phyloP scores from a whole-genome alignment of 2,113 vertebrate species.

The Colaptes auratus region DNA sequence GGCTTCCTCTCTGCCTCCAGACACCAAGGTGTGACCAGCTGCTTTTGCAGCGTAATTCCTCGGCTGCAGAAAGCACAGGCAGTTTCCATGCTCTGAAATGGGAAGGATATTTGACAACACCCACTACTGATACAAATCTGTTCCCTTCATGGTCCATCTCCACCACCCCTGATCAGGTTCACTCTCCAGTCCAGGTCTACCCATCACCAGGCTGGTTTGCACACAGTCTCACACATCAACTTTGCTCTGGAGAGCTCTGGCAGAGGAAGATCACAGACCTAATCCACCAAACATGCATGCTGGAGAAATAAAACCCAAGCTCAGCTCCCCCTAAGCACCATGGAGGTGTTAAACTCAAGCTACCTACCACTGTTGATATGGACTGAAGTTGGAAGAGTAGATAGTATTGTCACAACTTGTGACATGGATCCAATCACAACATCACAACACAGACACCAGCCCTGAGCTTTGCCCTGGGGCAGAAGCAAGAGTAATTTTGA shows the following conservation, averaged over 20 bases:
- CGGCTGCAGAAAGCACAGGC: fast-evolving
- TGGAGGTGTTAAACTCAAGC: neutral
- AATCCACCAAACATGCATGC: neutral
- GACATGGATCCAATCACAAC: fast-evolving
- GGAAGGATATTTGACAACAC: neutral
- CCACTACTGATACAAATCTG: neutral
- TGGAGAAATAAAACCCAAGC: neutral
- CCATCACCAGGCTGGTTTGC: neutral
- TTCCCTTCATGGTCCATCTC: neutral
- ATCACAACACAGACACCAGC: neutral
- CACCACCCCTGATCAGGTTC: neutral
- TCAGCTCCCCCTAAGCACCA: neutral
- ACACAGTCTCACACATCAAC: neutral
- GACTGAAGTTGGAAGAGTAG: neutral
- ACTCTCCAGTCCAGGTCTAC: neutral
- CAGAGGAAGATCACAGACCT: neutral
- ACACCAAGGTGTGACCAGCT: neutral
- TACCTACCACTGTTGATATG: fast-evolving
- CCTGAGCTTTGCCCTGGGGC: neutral
- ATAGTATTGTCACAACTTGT: neutral
- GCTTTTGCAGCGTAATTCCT: neutral
- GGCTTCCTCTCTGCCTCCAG: neutral
- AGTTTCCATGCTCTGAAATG: neutral
- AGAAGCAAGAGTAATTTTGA: neutral
- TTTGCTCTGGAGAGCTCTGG: neutral